phyloP scores from a whole-genome alignment of 2,888 invertebrate genomes.

The Mechanitis messenoides region DNA sequence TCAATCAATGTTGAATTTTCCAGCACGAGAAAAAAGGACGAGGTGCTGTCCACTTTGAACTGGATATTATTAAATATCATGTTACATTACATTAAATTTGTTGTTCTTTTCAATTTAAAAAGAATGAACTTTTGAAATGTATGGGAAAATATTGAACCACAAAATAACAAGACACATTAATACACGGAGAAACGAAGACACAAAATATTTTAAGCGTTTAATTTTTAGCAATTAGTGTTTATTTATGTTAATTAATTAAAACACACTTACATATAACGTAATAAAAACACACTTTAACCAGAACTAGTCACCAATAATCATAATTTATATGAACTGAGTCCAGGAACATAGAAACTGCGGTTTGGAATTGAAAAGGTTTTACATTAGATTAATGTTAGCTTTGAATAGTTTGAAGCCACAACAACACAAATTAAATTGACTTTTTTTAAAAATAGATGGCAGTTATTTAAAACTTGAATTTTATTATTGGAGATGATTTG shows the following conservation, averaged over 20 bases:
- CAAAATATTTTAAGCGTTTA: too few species aligned
- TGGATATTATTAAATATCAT: too few species aligned
- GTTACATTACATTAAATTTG: too few species aligned
- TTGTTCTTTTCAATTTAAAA: too few species aligned
- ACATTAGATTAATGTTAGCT: slow-evolving; percentile 42
- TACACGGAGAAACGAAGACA: too few species aligned
- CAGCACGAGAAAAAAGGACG: slow-evolving; percentile 36
- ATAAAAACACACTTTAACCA: slow-evolving; percentile 7
- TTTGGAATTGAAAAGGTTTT: slow-evolving; percentile 43
- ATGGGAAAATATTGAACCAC: too few species aligned
- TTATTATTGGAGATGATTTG: too few species aligned
- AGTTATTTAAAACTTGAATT: too few species aligned
- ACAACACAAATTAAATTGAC: neutral
- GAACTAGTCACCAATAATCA: slow-evolving; percentile 36
- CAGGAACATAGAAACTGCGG: slow-evolving; percentile 30
- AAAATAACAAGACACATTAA: too few species aligned
- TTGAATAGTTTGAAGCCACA: slow-evolving; percentile 10
- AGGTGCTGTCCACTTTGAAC: slow-evolving; percentile 38
- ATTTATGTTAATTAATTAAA: too few species aligned
- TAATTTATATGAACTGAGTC: slow-evolving; percentile 54
- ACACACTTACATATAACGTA: slow-evolving; percentile 9
- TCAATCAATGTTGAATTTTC: slow-evolving; percentile 36
- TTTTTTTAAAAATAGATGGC: neutral
- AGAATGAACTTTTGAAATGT: too few species aligned
- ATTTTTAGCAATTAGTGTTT: too few species aligned